Conservation (phyloP, 2,888 invertebrate genomes). For the Druceiella hillmani region DNA sequence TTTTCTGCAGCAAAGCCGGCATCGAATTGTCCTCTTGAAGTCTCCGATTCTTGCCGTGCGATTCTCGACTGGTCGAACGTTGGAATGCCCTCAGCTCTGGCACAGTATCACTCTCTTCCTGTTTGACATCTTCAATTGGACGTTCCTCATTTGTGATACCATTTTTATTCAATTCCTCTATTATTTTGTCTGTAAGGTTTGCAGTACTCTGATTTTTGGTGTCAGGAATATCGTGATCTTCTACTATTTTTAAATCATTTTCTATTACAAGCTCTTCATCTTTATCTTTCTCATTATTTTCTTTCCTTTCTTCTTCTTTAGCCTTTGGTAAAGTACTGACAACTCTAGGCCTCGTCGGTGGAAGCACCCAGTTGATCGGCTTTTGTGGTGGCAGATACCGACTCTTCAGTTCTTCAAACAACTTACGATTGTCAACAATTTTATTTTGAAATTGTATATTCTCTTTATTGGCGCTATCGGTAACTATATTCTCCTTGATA, state of each 20-base stretch:
- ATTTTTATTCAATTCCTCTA: no score
- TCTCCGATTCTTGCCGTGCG: constrained; percentile 27
- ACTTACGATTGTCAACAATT: constrained; percentile 42
- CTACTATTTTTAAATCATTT: constrained; percentile 29
- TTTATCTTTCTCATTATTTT: constrained; percentile 13
- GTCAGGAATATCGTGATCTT: no score
- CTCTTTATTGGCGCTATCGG: constrained; percentile 33
- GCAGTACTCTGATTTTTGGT: no score
- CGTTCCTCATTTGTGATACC: no score
- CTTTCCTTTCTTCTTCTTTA: constrained; percentile 13
- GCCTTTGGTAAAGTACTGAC: constrained; percentile 44
- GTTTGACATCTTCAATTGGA: no score
- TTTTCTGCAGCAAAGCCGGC: constrained; percentile 42
- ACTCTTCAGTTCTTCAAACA: constrained; percentile 44
- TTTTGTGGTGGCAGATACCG: constrained; percentile 47
- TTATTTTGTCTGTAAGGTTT: no score
- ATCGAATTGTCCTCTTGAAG: constrained; percentile 33
- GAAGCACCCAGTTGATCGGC: constrained; percentile 43
- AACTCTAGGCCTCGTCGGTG: constrained; percentile 43
- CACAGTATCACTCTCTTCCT: constrained; percentile 40
- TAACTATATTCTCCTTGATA: constrained; percentile 39
- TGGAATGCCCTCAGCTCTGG: constrained; percentile 37
- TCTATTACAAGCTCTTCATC: constrained; percentile 16
- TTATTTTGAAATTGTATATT: no score
- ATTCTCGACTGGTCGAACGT: constrained; percentile 36